Evolutionary conservation across 2,888 invertebrate species (phyloP).

Genomic region (Thymelicus sylvestris): DNA sequence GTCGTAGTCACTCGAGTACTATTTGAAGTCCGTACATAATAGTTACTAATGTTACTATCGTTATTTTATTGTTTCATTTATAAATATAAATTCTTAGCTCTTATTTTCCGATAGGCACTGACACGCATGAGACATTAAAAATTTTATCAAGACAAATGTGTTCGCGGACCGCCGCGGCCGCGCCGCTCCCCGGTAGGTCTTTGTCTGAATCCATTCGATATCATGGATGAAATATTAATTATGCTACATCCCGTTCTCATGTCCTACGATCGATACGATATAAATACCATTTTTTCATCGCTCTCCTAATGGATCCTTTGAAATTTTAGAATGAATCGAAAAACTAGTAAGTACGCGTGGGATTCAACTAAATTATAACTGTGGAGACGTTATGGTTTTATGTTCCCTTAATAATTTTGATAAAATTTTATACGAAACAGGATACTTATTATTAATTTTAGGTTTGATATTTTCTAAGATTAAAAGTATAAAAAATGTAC

Average conservation of each 20-base stretch:
- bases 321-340: conserved; percentile 5
- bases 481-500: no score
- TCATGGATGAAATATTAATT: conserved; percentile 37
- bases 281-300: conserved; percentile 9
- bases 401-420: neutral
- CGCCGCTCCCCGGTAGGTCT: conserved; percentile 32
- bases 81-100: conserved; percentile 7
- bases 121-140: conserved; percentile 21
- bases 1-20: conserved; percentile 15
- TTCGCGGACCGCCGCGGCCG: conserved; percentile 19
- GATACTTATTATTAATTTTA: neutral
- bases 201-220: conserved; percentile 28
- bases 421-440: neutral
- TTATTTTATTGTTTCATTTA: conserved; percentile 11
- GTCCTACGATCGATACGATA: conserved; percentile 23
- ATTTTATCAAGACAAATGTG: conserved; percentile 29
- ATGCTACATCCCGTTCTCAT: conserved; percentile 31
- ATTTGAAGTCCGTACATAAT: neutral
- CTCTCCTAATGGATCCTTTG: conserved; percentile 12
- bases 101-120: conserved; percentile 14
- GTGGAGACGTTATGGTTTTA: neutral
- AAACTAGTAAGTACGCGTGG: neutral
- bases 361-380: neutral
- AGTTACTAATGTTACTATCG: neutral
- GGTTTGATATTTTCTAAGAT: neutral